Evolutionary conservation across 2,113 vertebrate genomes (phyloP), one percentile per base, ranked within the genome.

Genomic region (Willisornis vidua): DNA sequence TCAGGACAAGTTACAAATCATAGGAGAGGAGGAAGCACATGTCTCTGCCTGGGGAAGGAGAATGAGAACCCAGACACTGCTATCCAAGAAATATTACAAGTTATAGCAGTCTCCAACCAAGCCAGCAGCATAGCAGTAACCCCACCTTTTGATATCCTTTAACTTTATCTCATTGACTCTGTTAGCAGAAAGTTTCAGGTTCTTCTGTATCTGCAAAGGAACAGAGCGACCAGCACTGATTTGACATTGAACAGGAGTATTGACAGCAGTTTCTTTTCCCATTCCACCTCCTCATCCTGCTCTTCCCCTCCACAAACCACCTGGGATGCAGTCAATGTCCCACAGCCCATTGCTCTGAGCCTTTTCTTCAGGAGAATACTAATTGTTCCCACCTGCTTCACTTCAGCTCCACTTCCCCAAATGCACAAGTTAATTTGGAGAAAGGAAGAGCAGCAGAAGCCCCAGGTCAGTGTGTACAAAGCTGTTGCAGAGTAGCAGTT

Each of bases 141-240:
- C 74, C 48, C 94, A 97, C 97, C 95, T 95, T 83, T 91, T 90
- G 51, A 91, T 71, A 72, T 94, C 85, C 88, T 84, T 88, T 19
- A 97, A 23, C 71, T 93, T 96, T 52, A 97, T 67, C 82, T 97
- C 94, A 23, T 48, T 92, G 61, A 94, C 77, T 89, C 52, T 80
- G 43, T 25, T 84, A 88, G 92, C 68, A 57, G 91, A 87, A 80
- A 81, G 54, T 35, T 97, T 97, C 91, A 98, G 78, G 59, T 96
- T 96, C 65, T 98, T 86, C 49, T 87, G 96, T 55, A 99, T 95
- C 98, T 99, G 80, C 48, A 96, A 79, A 89, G 57, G 19, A 83
- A 68, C 24, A 75, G 67, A 90, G 41, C 5, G 12, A 77, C 6
- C 18, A 73, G 39, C 0, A 1, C 24, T 28, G 28, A n/a, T 62